A percentile compares a stretch with the other conserved stretches of the same genome.
Conservation (phyloP, 2,113 vertebrate species). For the Oncorhynchus tshawytscha region DNA sequence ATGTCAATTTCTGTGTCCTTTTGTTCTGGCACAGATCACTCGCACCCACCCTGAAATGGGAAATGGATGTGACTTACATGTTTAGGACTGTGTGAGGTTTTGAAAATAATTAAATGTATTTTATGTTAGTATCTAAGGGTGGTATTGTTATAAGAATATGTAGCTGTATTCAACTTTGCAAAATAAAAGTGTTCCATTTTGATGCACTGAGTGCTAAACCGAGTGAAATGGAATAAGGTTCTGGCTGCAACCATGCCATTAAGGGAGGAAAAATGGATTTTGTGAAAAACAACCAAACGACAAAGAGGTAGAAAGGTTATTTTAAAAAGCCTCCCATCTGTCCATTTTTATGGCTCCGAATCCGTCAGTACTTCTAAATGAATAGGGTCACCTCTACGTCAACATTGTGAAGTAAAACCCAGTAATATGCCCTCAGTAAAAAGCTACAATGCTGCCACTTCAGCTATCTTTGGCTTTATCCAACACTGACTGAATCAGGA, state of each 20-base stretch:
- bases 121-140: not conserved
- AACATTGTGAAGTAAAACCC: too few relatives aligned
- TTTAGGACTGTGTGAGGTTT: not conserved
- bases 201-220: too few relatives aligned
- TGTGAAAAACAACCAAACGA: too few relatives aligned
- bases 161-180: not conserved
- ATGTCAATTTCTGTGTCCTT: slow-evolving; percentile 13
- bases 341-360: too few relatives aligned
- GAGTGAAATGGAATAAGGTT: too few relatives aligned
- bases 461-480: not conserved
- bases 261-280: too few relatives aligned
- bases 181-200: too few relatives aligned
- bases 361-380: too few relatives aligned
- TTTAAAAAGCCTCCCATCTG: too few relatives aligned
- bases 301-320: too few relatives aligned
- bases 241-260: too few relatives aligned
- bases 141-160: not conserved
- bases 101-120: not conserved
- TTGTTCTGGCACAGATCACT: slow-evolving; percentile 26
- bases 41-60: slow-evolving; percentile 23
- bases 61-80: not conserved
- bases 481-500: not conserved
- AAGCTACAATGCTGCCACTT: not conserved
- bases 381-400: too few relatives aligned
- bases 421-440: not conserved